Evolutionary conservation across 1,140 invertebrate species (phyloP), one percentile per base, ranked within the genome.

Genomic region (Drosophila lacertosa): DNA sequence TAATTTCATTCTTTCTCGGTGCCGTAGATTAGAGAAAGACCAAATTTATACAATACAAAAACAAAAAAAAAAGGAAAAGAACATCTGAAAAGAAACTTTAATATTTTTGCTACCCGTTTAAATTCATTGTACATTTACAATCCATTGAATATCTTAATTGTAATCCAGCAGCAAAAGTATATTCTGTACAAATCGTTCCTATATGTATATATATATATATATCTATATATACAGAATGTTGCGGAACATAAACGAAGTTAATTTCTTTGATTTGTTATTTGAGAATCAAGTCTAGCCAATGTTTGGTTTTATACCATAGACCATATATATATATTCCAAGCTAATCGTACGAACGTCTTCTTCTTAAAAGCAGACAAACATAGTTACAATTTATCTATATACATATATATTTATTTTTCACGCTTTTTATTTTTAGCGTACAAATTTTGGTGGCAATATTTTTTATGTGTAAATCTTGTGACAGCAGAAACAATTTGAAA

Each of bases 91-190:
- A 39, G 26, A 26, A 48, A 29, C 24, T 42, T 4, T 4, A 26
- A 51, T 68, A 68, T 68, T 63, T 63, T 63, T 53, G 58, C 48
- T 39, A 63, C 11, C 54, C 35, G 50, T 45, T 47, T 24, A 44
- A 68, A 53, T 54, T 45, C 16, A 45, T 35, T 29, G 37, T 39
- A 62, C 24, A 26, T 50, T 45, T 63, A 37, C 20, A 48, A 22
- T 26, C 26, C 4, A 37, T 48, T 15, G 13, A 26, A 62, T 63
- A 40, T 50, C 35, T 60, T 35, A 48, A 59, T 11, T 42, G 10
- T 42, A 26, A 18, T 18, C 3, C 4, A n/a, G n/a, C n/a, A n/a
- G n/a, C n/a, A n/a, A n/a, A n/a, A n/a, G 33, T 35, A 26, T 45
- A 45, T 13, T 45, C 22, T 26, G n/a, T 24, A 35, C n/a, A 35